Percentiles rank a stretch among this genome's conserved stretches.
Evolutionary conservation across 1,140 invertebrate species (phyloP).

Genomic region (Cephus cinctus): DNA sequence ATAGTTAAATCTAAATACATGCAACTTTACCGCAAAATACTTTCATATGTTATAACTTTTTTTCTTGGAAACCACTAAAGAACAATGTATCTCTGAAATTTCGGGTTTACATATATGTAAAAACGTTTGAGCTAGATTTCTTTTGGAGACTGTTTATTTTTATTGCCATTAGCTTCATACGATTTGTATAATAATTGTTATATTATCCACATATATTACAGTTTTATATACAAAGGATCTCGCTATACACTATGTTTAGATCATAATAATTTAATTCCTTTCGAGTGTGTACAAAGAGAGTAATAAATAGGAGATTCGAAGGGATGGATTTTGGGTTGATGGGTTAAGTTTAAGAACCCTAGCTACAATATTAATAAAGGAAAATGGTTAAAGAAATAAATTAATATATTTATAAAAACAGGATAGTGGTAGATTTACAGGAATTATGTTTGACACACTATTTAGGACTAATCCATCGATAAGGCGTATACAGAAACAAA

Average conservation of each 20-base stretch:
- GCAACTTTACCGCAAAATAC: too few species aligned
- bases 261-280: constrained; percentile 26
- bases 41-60: too few species aligned
- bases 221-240: constrained; percentile 47
- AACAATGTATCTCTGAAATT: not conserved
- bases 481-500: constrained; percentile 3
- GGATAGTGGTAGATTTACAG: constrained; percentile 37
- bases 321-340: constrained; percentile 3
- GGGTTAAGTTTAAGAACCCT: constrained; percentile 1
- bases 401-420: constrained; percentile 26
- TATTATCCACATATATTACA: constrained; percentile 53
- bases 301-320: constrained; percentile 6
- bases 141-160: constrained; percentile 43
- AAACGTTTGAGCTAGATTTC: constrained; percentile 22
- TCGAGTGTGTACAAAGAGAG: constrained; percentile 20
- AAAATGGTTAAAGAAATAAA: constrained; percentile 23
- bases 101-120: constrained; percentile 7
- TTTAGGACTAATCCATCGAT: constrained; percentile 29
- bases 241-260: constrained; percentile 40
- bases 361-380: constrained; percentile 21
- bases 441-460: constrained; percentile 37
- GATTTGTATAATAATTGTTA: constrained; percentile 40
- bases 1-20: too few species aligned
- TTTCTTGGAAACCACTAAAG: too few species aligned
- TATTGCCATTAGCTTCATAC: constrained; percentile 46